These are phyloP conservation scores for Drosophila tripunctata DNA, from an alignment of 2,888 invertebrate species.

Conservation along the genomic window DNA sequence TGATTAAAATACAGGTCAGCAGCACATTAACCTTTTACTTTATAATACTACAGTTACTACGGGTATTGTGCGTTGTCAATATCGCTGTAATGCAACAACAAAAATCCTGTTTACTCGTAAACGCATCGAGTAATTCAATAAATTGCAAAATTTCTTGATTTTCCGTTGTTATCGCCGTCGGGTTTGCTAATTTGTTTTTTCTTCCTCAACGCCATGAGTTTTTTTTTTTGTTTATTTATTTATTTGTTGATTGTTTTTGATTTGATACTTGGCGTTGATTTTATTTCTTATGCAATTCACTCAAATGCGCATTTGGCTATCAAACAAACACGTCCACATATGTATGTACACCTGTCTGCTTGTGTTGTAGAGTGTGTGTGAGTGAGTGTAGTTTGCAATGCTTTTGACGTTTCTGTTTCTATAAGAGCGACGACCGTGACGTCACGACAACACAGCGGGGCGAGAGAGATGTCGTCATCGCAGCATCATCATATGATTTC, in stretches of 20 bases:
- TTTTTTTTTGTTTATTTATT: too few relatives aligned
- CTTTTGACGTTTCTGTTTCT: neutral
- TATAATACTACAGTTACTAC: too few relatives aligned
- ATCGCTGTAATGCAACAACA: constrained; percentile 2
- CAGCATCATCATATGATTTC: constrained; percentile 7
- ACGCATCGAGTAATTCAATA: neutral
- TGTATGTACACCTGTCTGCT: too few relatives aligned
- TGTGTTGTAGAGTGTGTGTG: too few relatives aligned
- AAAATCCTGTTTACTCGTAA: constrained; percentile 28
- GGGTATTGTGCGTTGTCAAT: constrained; percentile 28
- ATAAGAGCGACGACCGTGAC: constrained; percentile 34
- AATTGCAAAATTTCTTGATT: neutral
- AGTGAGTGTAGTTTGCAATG: neutral
- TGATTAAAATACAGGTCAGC: constrained; percentile 70
- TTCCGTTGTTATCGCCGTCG: neutral
- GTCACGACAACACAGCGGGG: constrained; percentile 35
- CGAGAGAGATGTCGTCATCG: constrained; percentile 45
- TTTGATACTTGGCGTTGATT: constrained; percentile 42
- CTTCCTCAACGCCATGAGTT: constrained; percentile 19
- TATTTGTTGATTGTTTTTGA: constrained; percentile 49
- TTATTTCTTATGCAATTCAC: constrained; percentile 57
- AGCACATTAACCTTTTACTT: constrained; percentile 61
- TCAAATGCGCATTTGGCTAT: constrained; percentile 58
- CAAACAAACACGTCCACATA: neutral
- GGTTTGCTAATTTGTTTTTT: neutral